Conservation (phyloP, 2,797 vertebrate genomes). For the Loriculus beryllinus region DNA sequence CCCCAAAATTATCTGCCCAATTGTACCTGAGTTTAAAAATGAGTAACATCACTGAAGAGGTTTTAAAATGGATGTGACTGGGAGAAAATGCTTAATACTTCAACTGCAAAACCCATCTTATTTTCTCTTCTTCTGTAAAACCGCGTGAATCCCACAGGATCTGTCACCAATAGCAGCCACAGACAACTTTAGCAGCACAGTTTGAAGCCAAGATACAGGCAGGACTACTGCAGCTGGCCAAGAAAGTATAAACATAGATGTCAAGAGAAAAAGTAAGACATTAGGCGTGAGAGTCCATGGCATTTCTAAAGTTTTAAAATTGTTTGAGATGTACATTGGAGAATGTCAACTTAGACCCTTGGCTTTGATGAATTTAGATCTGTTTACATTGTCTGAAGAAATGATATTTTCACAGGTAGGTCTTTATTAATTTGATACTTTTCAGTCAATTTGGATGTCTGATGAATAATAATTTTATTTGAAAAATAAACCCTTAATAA, state of each 20-base stretch:
- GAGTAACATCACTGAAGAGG: neutral
- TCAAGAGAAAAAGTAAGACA: neutral
- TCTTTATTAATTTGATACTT: neutral
- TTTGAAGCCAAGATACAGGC: neutral
- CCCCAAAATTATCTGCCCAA: neutral
- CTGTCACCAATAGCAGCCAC: neutral
- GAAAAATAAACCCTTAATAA: neutral
- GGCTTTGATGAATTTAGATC: neutral
- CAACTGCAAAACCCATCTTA: neutral
- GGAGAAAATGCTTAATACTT: neutral
- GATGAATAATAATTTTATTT: neutral
- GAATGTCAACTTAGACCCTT: neutral
- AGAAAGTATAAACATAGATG: neutral
- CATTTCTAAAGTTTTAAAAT: neutral
- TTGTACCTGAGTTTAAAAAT: neutral
- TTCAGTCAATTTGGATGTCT: neutral
- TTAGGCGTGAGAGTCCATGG: neutral
- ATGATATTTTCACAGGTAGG: neutral
- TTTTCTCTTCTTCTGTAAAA: neutral
- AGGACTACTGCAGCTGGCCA: neutral
- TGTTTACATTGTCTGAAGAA: neutral
- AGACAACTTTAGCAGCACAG: neutral
- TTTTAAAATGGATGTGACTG: neutral
- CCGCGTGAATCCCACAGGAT: neutral
- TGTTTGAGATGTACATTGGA: neutral